Base-by-base conservation (phyloP, 1,140 invertebrate species). In the Colletes gigas region DNA sequence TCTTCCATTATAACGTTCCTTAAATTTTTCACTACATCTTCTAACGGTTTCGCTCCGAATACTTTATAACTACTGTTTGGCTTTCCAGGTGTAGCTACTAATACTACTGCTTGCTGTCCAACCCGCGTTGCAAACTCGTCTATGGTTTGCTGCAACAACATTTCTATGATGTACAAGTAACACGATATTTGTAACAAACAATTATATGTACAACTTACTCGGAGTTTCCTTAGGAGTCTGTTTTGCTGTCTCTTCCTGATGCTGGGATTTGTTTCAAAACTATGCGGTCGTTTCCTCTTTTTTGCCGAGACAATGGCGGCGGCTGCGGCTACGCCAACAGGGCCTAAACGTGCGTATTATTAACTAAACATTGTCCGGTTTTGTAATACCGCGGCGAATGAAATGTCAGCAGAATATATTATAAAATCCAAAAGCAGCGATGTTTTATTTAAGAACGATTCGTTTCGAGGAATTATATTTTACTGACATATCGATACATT, bases 201-300 rank as follows among this genome's bases (percentile, higher is more conserved):
- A 8, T 63, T 39, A 10, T 15, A 44, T 9, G 7, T 12, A 41
- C 17, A 6, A 82, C 94, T 94, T 92, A 98, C 97, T 95, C 97
- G 95, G 78, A 98, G 94, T 94, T 98, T 98, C 84, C 97, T 95
- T 63, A 99, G 94, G 82, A 99, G 94, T 89, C 98, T 95, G 90
- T 99, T 99, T 93, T 99, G 98, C 93, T 99, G 98, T 78, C 98
- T 94, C 93, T 99, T 99, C 83, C 98, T 94, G 72, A 99, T 98
- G 59, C 98, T 99, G 8, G 98, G 98, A 95, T 99, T 99, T 70
- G 98, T 99, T 94, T 99, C 98, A 94, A 99, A 99, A 88, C 97
- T 97, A 93, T 99, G 98, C 52, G 98, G 98, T 88, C 98, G 94
- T 94, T 99, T 99, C 83, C 98, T 95, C 90, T 99, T 99, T 91